Evolutionary conservation across 2,797 vertebrate species (phyloP).

Genomic region (Platalea minor): DNA sequence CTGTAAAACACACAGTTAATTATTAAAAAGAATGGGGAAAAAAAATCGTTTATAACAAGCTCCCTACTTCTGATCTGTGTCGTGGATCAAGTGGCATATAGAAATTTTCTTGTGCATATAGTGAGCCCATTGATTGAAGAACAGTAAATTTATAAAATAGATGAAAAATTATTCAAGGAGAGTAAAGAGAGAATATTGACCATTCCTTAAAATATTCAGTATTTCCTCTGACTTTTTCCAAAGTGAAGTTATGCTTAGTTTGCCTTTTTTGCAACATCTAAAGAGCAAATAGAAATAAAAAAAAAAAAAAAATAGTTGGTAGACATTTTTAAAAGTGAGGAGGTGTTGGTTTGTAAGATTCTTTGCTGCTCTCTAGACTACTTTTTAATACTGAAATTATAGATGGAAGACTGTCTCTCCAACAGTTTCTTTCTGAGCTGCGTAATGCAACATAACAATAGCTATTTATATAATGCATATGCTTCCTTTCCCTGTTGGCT

Average conservation of each 20-base stretch:
- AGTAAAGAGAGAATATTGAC: not conserved
- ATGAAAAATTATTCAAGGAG: not conserved
- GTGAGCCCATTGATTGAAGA: not conserved
- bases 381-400: conserved; percentile 15
- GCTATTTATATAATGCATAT: conserved; percentile 65
- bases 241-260: not conserved
- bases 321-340: not conserved
- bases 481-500: conserved; percentile 68
- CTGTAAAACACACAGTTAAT: conserved; percentile 12
- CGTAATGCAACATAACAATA: conserved; percentile 57
- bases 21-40: conserved; percentile 21
- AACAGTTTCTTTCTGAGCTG: conserved; percentile 45
- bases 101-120: conserved; percentile 30
- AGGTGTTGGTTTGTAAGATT: not conserved
- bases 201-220: not conserved
- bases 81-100: not conserved
- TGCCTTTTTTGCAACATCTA: not conserved
- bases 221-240: not conserved
- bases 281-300: not conserved
- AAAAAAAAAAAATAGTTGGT: not conserved
- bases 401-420: conserved; percentile 9
- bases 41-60: not conserved
- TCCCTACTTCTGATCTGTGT: conserved; percentile 44
- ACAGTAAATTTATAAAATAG: conserved; percentile 23
- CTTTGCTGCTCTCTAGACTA: not conserved